Evolutionary conservation across 2,888 invertebrate genomes (phyloP).

Genomic region (Agapostemon virescens): DNA sequence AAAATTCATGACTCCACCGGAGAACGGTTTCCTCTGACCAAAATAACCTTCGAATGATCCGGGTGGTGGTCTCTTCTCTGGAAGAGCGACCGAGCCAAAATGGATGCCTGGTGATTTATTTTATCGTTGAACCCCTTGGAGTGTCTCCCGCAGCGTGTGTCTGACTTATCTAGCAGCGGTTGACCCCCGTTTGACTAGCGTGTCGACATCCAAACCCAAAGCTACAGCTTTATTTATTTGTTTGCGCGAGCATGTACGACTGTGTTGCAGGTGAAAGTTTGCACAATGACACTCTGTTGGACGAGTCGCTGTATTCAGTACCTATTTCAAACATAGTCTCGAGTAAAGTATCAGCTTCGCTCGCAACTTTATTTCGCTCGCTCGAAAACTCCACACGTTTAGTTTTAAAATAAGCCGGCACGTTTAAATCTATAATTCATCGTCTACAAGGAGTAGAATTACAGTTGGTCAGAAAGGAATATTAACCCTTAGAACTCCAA

Average conservation of each 20-base stretch:
- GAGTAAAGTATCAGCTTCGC: background rate
- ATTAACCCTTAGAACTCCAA: too few species aligned
- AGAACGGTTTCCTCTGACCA: constrained; percentile 28
- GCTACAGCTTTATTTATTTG: background rate
- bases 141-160: constrained; percentile 16
- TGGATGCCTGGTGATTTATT: constrained; percentile 41
- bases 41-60: constrained; percentile 37
- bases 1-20: constrained; percentile 29
- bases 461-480: too few species aligned
- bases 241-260: background rate
- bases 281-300: background rate
- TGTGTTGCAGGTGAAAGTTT: background rate
- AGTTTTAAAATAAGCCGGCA: background rate
- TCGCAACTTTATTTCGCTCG: too few species aligned
- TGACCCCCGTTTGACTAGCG: background rate
- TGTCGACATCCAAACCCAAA: background rate
- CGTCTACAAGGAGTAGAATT: too few species aligned
- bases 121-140: constrained; percentile 30
- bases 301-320: background rate
- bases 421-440: background rate
- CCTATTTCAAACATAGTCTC: background rate
- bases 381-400: background rate
- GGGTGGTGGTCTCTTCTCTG: constrained; percentile 7
- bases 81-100: constrained; percentile 27
- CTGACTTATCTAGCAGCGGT: constrained; percentile 3